Base-by-base conservation (phyloP, 2,888 invertebrate genomes). In the Philhelius pedissequus region DNA sequence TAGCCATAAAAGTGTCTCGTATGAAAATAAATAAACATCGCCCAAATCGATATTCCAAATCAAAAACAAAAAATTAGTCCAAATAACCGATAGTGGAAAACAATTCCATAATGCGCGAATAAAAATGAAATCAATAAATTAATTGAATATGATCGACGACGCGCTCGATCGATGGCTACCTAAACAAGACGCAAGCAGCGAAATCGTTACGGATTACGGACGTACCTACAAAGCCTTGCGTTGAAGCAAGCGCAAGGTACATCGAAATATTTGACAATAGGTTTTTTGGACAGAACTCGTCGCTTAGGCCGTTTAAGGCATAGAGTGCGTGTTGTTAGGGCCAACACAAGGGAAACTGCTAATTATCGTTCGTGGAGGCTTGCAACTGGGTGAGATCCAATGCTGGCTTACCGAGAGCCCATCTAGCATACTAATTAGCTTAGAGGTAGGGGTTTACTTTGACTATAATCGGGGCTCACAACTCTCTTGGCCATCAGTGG, bases 131-230 rank as follows among this genome's bases (percentile, higher is more conserved):
- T 79, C 79, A 84, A 74, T 69, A 73, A 68, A 20, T 38, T 52
- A 68, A 52, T 11, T 64, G 40, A 50, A 54, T 75, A 69, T 48
- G 74, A 74, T 75, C 48, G 45, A n/a, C 68, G 45, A 48, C 69
- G n/a, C 32, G n/a, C 32, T 13, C 13, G 40, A 68, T 52, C 43
- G 48, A n/a, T 32, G 74, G 25, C 32, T 50, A 35, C 27, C 78
- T 74, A 64, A 75, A 76, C 68, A 60, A 54, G 71, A 60, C 30
- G 60, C 79, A 48, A 25, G n/a, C 5, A 68, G 80, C 68, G 86
- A 86, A 81, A 86, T 86, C 86, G 73, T 86, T 76, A 81, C 86
- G 86, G 86, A 86, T 86, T 76, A 81, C 86, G 86, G 86, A 86
- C 1, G 6, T 32, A 3, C n/a, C 8, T 18, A 20, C 4, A 20